Evolutionary conservation across 2,797 vertebrate species (phyloP).

Genomic region (Benthosema pterotum): DNA sequence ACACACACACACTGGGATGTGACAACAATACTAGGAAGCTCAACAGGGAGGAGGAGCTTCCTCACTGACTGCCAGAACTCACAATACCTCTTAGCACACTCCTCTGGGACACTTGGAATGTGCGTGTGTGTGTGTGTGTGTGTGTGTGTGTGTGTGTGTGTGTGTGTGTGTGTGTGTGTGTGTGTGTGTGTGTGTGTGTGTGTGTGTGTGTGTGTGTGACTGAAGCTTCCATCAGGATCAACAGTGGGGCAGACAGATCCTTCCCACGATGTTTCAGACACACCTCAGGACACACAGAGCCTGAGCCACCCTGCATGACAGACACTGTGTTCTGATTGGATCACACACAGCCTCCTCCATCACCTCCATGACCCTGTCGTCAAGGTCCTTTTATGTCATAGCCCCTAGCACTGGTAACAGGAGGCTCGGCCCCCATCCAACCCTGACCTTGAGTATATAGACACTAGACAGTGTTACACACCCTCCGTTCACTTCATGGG

Average conservation of each 20-base stretch:
- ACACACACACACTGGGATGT: slow-evolving; percentile 6
- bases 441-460: too few species aligned
- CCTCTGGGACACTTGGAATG: slow-evolving; percentile 57
- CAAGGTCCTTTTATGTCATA: too few species aligned
- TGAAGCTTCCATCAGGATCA: slow-evolving; percentile 25
- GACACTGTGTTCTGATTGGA: not conserved
- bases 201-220: slow-evolving; percentile 24
- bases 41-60: slow-evolving; percentile 73
- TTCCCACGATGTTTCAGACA: slow-evolving; percentile 26
- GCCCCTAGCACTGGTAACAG: too few species aligned
- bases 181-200: not conserved
- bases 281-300: slow-evolving; percentile 4
- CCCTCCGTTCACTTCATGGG: too few species aligned
- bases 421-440: too few species aligned
- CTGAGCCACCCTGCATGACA: not conserved
- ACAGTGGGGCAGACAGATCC: slow-evolving; percentile 18
- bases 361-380: too few species aligned
- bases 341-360: too few species aligned
- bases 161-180: too few species aligned
- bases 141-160: slow-evolving; percentile 3
- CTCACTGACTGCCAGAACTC: slow-evolving; percentile 51
- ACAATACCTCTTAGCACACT: slow-evolving; percentile 40
- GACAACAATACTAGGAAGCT: slow-evolving; percentile 7
- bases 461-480: too few species aligned
- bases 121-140: slow-evolving; percentile 45